These are phyloP conservation scores for Dasypus novemcinctus DNA, from an alignment of 2,113 vertebrate species.

Conservation along the genomic window DNA sequence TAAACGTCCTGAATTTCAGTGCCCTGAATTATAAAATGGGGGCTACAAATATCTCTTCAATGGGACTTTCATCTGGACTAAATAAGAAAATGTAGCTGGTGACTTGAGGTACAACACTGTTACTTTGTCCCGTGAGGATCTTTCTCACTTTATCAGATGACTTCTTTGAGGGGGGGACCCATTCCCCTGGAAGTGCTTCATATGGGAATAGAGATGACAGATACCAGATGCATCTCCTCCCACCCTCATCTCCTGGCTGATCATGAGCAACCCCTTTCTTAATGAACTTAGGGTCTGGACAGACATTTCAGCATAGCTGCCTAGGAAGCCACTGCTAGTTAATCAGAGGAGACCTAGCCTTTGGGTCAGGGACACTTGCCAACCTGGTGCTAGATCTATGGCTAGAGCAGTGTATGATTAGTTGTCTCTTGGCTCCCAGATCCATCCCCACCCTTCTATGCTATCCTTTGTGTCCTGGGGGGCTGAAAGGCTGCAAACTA, in stretches of 20 bases:
- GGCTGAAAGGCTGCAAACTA: neutral
- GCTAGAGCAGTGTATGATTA: neutral
- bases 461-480: neutral
- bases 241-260: neutral
- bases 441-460: neutral
- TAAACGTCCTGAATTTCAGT: neutral
- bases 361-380: neutral
- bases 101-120: neutral
- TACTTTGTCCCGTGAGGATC: neutral
- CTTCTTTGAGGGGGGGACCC: neutral
- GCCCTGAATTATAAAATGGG: neutral
- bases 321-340: neutral
- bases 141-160: neutral
- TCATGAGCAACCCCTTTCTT: neutral
- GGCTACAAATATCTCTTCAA: neutral
- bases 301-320: neutral
- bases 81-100: neutral
- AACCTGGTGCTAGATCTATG: too few relatives aligned
- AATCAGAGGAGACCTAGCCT: rapidly evolving
- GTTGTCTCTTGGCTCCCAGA: neutral
- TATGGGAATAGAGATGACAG: neutral
- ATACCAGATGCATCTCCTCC: too few relatives aligned
- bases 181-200: neutral
- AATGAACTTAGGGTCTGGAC: neutral
- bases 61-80: neutral